These are phyloP conservation scores for Yponomeuta malinellus DNA, from an alignment of 2,888 invertebrate genomes.

Conservation along the genomic window DNA sequence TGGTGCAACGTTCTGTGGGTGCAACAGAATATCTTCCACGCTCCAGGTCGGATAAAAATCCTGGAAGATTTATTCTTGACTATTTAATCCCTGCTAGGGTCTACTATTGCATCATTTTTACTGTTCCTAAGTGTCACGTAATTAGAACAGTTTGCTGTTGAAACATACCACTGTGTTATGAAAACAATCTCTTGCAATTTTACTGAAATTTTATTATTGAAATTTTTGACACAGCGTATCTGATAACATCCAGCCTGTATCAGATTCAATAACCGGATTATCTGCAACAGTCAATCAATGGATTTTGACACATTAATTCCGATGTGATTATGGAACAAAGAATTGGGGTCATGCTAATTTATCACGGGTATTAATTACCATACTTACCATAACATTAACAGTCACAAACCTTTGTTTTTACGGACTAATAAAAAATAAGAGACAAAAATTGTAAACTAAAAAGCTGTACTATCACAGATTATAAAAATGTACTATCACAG, in stretches of 20 bases:
- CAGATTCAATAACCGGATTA: slow-evolving; percentile 10
- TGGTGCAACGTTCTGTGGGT: no score
- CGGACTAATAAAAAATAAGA: not conserved
- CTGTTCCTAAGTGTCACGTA: not conserved
- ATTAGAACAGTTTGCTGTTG: not conserved
- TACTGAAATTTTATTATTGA: not conserved
- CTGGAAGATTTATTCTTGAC: no score
- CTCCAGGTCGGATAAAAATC: no score
- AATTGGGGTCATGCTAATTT: not conserved
- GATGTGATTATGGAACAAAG: slow-evolving; percentile 3
- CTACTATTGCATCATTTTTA: not conserved
- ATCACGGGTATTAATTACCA: not conserved
- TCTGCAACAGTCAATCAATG: not conserved
- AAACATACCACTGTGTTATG: not conserved
- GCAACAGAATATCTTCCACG: no score
- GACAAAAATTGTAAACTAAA: not conserved
- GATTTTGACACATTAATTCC: slow-evolving; percentile 1
- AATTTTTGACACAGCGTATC: not conserved
- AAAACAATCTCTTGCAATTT: not conserved
- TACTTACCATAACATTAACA: not conserved
- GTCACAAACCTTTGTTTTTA: not conserved
- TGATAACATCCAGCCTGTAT: slow-evolving; percentile 3
- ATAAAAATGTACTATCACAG: not conserved
- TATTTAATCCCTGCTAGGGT: no score
- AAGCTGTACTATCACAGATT: not conserved